Base-by-base conservation (phyloP, 2,888 invertebrate species). In the Sinhomidia bicolor region DNA sequence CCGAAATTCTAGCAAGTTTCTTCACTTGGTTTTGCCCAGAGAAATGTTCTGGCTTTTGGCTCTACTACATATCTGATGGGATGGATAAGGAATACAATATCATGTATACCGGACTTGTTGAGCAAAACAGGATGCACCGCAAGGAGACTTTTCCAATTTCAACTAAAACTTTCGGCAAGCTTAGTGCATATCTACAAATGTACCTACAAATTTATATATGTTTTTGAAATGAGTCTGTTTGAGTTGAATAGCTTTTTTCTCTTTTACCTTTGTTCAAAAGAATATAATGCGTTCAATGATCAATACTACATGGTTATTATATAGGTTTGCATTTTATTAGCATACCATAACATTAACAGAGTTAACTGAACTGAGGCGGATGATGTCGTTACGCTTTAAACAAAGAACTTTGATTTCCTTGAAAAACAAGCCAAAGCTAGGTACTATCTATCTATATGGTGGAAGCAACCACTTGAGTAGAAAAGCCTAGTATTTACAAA, bases 311-410 rank as follows among this genome's bases (percentile, higher is more conserved):
- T 26, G 9, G 26, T 29, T 29, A 12, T 23, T 23, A 60, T 65
- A 65, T 9, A n/a, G 2, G 3, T 71, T n/a, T 54, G 1, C 32
- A 44, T 44, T 76, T 26, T 14, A 78, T 60, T 10, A 29, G 68
- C n/a, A 23, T 36, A 29, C 41, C 36, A n/a, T 74, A 71, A 32
- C 76, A 60, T 20, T 26, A 68, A 51, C 26, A 68, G 17, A 79
- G 85, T 85, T 78, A 85, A 79, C 85, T 85, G 65, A 78, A 68
- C 65, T 68, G 32, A 65, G 23, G 17, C 51, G n/a, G 7, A 68
- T 62, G 29, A 26, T 29, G 44, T 51, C 17, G 44, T 51, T 29
- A 76, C 44, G 32, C n/a, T 82, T 65, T 68, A 5, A 23, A 57
- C 12, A 20, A 54, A n/a, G 54, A 51, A 82, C 51, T 51, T 65